Evolutionary conservation across 2,888 invertebrate species (phyloP), one percentile per base, ranked within the genome.

Genomic region (Apantesis nais): DNA sequence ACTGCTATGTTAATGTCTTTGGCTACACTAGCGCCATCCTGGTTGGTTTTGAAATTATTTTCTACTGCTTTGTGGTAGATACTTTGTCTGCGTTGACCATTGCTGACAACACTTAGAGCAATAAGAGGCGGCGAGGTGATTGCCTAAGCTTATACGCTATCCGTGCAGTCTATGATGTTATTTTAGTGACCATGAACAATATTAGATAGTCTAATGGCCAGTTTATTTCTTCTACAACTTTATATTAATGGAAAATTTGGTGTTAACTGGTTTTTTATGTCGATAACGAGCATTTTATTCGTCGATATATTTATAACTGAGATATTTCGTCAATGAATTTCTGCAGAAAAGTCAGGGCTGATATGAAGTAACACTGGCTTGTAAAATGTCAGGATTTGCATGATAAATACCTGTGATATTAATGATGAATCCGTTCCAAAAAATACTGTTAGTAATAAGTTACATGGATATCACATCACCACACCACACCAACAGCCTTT

Each of bases 331-430:
- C 48, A 67, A 31, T 55, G 19, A 41, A 58, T 12, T 58, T 41
- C 22, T 58, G 29, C 12, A 4, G 48, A 70, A 63, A 63, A 67
- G 67, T 67, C 71, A 71, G 67, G 71, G 71, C 63, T 41, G 37
- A 5, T 3, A 1, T 68, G 55, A 11, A 5, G 68, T 34, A 71
- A 71, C n/a, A 48, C 52, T 34, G 41, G n/a, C 19, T 31, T 2
- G 14, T 34, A 8, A 71, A 71, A 71, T 71, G 71, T 67, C 71
- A 67, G 14, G 22, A 60, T 71, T 71, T 64, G 58, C 67, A 67
- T 71, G 31, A 60, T 44, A 37, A 68, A 55, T 25, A 11, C 22
- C 2, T 60, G 29, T n/a, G 12, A 19, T 41, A 0, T 22, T 52
- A 58, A 34, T 22, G 34, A 65, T 34, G 44, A 63, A 29, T 44